Percentiles rank a stretch among this genome's conserved stretches.
phyloP scores from a whole-genome alignment of 2,888 invertebrate species.

The Linyphia triangularis region DNA sequence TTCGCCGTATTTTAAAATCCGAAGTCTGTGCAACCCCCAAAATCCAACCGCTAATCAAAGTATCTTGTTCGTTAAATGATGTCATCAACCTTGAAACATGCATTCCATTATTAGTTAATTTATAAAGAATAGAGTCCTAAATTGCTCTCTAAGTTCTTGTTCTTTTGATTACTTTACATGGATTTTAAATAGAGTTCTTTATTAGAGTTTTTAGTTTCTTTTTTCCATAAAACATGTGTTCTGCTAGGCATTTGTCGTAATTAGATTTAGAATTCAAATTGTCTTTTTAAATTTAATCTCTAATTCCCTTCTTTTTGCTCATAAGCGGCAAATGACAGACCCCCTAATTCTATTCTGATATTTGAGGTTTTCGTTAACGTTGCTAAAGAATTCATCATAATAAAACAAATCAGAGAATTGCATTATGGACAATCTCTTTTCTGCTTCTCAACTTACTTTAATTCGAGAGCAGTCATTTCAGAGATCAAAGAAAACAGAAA shows the following conservation, averaged over 20 bases:
- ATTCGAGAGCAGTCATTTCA: conserved; percentile 4
- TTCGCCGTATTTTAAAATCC: neutral
- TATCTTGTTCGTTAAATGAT: conserved; percentile 72
- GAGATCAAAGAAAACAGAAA: neutral
- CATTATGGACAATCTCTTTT: conserved; percentile 20
- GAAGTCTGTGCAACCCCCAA: conserved; percentile 33
- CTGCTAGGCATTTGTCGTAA: conserved; percentile 60
- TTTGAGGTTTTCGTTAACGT: conserved; percentile 6
- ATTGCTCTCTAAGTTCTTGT: conserved; percentile 71
- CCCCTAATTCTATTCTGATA: conserved; percentile 11
- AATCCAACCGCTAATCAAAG: conserved; percentile 65
- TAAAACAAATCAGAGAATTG: conserved; percentile 15
- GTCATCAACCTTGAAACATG: conserved; percentile 66
- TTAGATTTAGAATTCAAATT: conserved; percentile 71
- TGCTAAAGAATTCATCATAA: conserved; percentile 13
- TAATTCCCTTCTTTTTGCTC: conserved; percentile 28
- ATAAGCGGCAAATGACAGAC: conserved; percentile 23
- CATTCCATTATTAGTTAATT: conserved; percentile 73
- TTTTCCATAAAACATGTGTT: conserved; percentile 56
- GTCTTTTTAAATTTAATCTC: conserved; percentile 33
- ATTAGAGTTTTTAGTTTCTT: conserved; percentile 16
- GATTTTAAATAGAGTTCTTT: conserved; percentile 57
- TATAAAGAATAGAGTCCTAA: conserved; percentile 53
- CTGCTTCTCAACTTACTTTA: conserved; percentile 24
- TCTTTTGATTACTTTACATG: conserved; percentile 61